Evolutionary conservation across 1,140 invertebrate genomes (phyloP).

Genomic region (Cecropterus lyciades): DNA sequence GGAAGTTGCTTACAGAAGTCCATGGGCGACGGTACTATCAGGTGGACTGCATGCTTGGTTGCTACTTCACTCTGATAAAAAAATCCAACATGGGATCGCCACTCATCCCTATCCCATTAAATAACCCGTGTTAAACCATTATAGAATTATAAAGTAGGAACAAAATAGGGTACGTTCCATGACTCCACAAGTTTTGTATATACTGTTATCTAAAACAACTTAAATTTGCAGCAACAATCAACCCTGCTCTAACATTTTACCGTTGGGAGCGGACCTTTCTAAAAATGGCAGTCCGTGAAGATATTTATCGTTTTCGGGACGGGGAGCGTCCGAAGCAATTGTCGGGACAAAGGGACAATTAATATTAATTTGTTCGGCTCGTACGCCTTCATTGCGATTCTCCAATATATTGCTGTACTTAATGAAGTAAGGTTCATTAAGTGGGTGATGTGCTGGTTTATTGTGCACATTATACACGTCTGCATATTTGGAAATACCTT

Average conservation of each 20-base stretch:
- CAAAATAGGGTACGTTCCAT: too few relatives aligned
- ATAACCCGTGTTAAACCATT: too few relatives aligned
- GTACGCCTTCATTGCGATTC: slow-evolving; percentile 31
- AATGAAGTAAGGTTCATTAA: slow-evolving; percentile 25
- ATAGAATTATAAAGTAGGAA: too few relatives aligned
- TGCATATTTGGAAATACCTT: not conserved
- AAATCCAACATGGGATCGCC: too few relatives aligned
- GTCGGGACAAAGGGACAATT: slow-evolving; percentile 38
- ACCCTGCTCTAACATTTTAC: not conserved
- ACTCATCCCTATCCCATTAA: too few relatives aligned
- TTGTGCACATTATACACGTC: not conserved
- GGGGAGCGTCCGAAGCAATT: slow-evolving; percentile 26
- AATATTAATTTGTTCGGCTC: slow-evolving; percentile 43
- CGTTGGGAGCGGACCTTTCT: slow-evolving; percentile 3
- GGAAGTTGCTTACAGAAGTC: too few relatives aligned
- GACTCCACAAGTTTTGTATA: too few relatives aligned
- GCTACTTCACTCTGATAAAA: too few relatives aligned
- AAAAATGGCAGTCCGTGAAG: slow-evolving; percentile 15
- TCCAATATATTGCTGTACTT: slow-evolving; percentile 18
- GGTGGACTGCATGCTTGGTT: too few relatives aligned
- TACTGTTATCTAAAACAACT: too few relatives aligned
- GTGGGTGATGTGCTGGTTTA: not conserved
- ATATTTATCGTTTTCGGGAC: slow-evolving; percentile 33
- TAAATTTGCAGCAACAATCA: not conserved
- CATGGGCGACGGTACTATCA: too few relatives aligned